These are phyloP conservation scores for Toxonevra muliebris DNA, from an alignment of 2,888 invertebrate species.

Conservation along the genomic window DNA sequence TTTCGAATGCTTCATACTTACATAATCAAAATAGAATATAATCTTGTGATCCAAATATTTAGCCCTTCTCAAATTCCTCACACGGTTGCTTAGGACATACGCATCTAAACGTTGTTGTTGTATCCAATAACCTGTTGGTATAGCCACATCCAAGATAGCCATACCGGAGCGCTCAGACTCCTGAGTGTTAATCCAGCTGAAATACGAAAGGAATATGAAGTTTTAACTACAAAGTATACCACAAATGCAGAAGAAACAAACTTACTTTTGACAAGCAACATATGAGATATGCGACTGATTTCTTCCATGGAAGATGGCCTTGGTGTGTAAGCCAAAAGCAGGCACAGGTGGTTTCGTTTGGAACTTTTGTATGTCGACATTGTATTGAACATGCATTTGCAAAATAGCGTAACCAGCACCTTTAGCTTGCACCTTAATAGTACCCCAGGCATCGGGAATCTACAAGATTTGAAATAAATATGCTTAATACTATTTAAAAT, in stretches of 20 bases:
- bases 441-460: conserved; percentile 95
- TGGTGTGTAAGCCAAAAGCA: conserved; percentile 81
- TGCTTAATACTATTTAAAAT: conserved; percentile 11
- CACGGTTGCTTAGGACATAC: conserved; percentile 82
- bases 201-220: conserved; percentile 30
- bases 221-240: neutral
- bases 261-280: conserved; percentile 84
- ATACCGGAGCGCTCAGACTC: conserved; percentile 88
- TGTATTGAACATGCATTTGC: conserved; percentile 92
- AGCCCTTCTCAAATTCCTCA: conserved; percentile 85
- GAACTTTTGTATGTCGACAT: conserved; percentile 85
- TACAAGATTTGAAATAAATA: conserved; percentile 50
- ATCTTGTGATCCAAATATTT: conserved; percentile 83
- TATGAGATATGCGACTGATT: conserved; percentile 94
- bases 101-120: conserved; percentile 89
- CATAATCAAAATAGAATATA: conserved; percentile 92
- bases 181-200: conserved; percentile 79
- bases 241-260: neutral
- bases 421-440: conserved; percentile 89
- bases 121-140: conserved; percentile 91
- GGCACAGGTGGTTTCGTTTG: conserved; percentile 83
- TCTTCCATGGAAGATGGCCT: conserved; percentile 82
- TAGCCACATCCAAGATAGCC: conserved; percentile 85
- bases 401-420: conserved; percentile 95
- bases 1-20: conserved; percentile 67